Evolutionary conservation across 2,797 vertebrate species (phyloP).

Genomic region (Rhynchotus rufescens): DNA sequence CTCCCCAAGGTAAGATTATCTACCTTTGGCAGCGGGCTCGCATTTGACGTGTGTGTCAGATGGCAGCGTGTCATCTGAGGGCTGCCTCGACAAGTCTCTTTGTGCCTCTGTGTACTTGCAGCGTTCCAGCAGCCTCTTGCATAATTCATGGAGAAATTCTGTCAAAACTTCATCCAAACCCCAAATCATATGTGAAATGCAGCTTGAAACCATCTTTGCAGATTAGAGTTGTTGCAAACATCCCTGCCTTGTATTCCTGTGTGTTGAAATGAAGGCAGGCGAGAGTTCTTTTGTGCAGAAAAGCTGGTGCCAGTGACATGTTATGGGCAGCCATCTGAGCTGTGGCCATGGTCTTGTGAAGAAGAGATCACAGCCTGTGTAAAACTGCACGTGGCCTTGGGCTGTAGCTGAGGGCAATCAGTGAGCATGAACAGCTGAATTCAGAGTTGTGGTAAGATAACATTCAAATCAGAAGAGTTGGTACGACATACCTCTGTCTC

Average conservation of each 20-base stretch:
- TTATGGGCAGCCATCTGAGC: not conserved
- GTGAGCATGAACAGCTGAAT: not conserved
- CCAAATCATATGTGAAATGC: slow-evolving; percentile 62
- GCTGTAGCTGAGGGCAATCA: not conserved
- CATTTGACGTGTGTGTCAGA: slow-evolving; percentile 5
- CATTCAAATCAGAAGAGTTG: not conserved
- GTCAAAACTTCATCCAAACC: slow-evolving; percentile 63
- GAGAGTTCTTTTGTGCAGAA: slow-evolving; percentile 3
- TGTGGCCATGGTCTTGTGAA: not conserved
- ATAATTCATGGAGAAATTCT: slow-evolving; percentile 68
- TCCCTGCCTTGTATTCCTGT: slow-evolving; percentile 44
- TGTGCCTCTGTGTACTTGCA: slow-evolving; percentile 42
- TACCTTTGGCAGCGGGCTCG: not conserved
- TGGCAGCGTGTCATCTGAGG: slow-evolving; percentile 33
- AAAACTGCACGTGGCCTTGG: not conserved
- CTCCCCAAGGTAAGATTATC: not conserved
- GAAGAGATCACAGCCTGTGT: not conserved
- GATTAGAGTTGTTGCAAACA: slow-evolving; percentile 30
- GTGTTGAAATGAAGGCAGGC: slow-evolving; percentile 1
- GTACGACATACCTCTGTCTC: not conserved
- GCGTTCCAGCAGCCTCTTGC: slow-evolving; percentile 52
- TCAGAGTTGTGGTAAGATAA: not conserved
- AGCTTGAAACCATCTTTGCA: slow-evolving; percentile 54
- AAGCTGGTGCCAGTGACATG: not conserved
- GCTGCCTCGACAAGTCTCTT: slow-evolving; percentile 35